Evolutionary conservation across 2,888 invertebrate species (phyloP).

Genomic region (Dryadula phaetusa): DNA sequence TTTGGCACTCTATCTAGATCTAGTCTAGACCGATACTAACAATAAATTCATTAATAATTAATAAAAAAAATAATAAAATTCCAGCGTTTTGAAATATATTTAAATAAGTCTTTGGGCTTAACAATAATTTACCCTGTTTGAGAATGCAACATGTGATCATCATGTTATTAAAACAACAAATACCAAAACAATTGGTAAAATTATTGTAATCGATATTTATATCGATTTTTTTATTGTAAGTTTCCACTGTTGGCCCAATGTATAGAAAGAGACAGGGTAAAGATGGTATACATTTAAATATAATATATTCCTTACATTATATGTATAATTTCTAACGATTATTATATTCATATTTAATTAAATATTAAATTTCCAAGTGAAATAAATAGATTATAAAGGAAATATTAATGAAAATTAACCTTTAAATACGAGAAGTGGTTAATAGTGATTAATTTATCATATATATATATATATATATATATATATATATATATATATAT

Average conservation of each 20-base stretch:
- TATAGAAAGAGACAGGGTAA: conserved; percentile 8
- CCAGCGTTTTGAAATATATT: too few relatives aligned
- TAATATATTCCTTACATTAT: not conserved
- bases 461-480: not conserved
- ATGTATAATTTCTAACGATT: not conserved
- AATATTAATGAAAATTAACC: not conserved
- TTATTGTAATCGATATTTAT: not conserved
- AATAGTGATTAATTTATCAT: too few relatives aligned
- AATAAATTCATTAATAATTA: too few relatives aligned
- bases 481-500: not conserved
- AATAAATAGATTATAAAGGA: not conserved
- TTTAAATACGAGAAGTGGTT: not conserved
- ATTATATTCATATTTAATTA: not conserved
- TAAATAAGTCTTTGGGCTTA: too few relatives aligned
- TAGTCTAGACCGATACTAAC: too few relatives aligned
- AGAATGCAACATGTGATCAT: not conserved
- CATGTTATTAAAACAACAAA: not conserved
- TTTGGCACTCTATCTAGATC: too few relatives aligned
- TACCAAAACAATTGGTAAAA: not conserved
- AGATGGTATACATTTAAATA: conserved; percentile 22
- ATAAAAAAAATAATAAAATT: too few relatives aligned
- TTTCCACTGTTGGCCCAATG: conserved; percentile 1
- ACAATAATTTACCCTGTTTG: conserved; percentile 5
- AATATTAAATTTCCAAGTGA: not conserved
- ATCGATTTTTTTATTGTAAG: not conserved